A percentile compares a stretch with the other conserved stretches of the same genome.
These are phyloP conservation scores for Plodia interpunctella DNA, from an alignment of 1,140 invertebrate genomes.

Conservation along the genomic window DNA sequence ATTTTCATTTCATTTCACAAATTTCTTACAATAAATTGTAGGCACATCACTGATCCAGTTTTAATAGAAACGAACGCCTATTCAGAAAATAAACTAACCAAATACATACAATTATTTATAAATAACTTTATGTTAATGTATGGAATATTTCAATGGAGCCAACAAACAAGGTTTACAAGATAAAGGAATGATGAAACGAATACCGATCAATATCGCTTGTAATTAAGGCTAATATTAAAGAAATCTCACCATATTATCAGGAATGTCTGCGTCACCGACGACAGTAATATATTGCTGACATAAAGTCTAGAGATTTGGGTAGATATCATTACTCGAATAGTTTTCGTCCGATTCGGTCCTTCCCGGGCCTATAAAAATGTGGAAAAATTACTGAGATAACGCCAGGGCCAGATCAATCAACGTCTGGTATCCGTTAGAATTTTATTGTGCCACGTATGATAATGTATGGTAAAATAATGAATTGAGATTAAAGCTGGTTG, in stretches of 20 bases:
- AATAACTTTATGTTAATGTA: slow-evolving; percentile 22
- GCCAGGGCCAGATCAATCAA: slow-evolving; percentile 49
- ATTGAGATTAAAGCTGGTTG: background rate
- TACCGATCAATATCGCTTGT: slow-evolving; percentile 61
- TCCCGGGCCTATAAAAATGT: slow-evolving; percentile 52
- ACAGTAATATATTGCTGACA: slow-evolving; percentile 70
- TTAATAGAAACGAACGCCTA: background rate
- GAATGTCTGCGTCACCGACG: slow-evolving; percentile 42
- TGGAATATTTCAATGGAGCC: slow-evolving; percentile 26
- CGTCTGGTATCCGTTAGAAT: slow-evolving; percentile 29
- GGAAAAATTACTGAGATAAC: slow-evolving; percentile 59
- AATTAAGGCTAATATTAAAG: slow-evolving; percentile 66
- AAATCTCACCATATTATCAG: slow-evolving; percentile 55
- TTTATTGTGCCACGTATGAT: slow-evolving; percentile 5
- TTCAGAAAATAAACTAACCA: slow-evolving; percentile 2
- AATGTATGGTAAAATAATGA: background rate
- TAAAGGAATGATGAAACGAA: slow-evolving; percentile 49
- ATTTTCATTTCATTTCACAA: too few relatives aligned
- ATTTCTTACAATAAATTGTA: background rate
- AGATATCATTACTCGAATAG: slow-evolving; percentile 65
- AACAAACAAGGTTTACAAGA: slow-evolving; percentile 36
- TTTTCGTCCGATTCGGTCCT: slow-evolving; percentile 48
- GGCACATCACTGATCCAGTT: background rate
- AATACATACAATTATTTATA: slow-evolving; percentile 1
- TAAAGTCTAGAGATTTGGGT: slow-evolving; percentile 62